Percentiles rank a stretch among this genome's conserved stretches.
phyloP scores from a whole-genome alignment of 1,140 invertebrate species.

The Microplitis mediator region DNA sequence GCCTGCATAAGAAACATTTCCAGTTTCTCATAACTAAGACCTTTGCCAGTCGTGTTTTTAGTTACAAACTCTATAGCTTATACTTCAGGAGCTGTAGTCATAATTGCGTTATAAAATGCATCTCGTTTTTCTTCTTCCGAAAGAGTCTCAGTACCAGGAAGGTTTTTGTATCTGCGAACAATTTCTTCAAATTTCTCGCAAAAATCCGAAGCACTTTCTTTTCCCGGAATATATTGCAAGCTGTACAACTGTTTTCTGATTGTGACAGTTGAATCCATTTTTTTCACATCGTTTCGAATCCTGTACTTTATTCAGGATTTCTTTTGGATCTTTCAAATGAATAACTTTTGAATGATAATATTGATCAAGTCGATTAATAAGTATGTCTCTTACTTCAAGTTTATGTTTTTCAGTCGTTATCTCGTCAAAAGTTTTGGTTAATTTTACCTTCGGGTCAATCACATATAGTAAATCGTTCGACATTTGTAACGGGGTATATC shows the following conservation, averaged over 20 bases:
- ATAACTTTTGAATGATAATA: slow-evolving; percentile 29
- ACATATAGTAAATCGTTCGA: slow-evolving; percentile 27
- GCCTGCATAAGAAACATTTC: slow-evolving; percentile 18
- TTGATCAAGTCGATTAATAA: slow-evolving; percentile 32
- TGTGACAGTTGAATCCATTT: slow-evolving; percentile 22
- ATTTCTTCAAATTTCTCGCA: slow-evolving; percentile 34
- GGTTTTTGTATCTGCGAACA: slow-evolving; percentile 28
- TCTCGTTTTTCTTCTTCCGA: slow-evolving; percentile 30
- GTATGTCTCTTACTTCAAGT: slow-evolving; percentile 27
- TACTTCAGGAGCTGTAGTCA: slow-evolving; percentile 18
- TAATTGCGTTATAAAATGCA: slow-evolving; percentile 21
- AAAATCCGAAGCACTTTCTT: slow-evolving; percentile 30
- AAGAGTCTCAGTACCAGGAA: slow-evolving; percentile 1
- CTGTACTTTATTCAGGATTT: slow-evolving; percentile 32
- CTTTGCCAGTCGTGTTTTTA: slow-evolving; percentile 11
- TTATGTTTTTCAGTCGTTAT: slow-evolving; percentile 18
- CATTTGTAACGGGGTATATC: too few relatives aligned
- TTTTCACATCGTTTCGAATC: slow-evolving; percentile 32
- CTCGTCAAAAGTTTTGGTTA: slow-evolving; percentile 14
- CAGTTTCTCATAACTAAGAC: slow-evolving; percentile 16
- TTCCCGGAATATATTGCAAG: slow-evolving; percentile 21
- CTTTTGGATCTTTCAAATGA: slow-evolving; percentile 24
- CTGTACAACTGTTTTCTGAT: slow-evolving; percentile 28
- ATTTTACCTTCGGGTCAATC: neutral
- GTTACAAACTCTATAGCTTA: slow-evolving; percentile 16